A percentile compares a stretch with the other conserved stretches of the same genome.
Conservation (phyloP, 2,113 vertebrate genomes). For the Galemys pyrenaicus region DNA sequence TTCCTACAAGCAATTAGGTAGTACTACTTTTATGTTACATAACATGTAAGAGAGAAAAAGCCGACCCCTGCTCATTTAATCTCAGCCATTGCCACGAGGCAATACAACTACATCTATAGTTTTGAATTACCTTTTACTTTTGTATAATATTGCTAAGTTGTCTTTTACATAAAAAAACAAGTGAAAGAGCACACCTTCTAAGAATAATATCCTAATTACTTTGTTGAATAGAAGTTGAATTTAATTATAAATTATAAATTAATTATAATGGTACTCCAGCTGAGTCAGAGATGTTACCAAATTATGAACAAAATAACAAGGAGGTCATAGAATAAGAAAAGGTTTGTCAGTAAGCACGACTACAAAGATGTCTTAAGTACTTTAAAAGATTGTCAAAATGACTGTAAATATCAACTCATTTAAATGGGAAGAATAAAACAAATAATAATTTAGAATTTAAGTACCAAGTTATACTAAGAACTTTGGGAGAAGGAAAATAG, state of each 20-base stretch:
- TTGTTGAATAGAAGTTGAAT: neutral
- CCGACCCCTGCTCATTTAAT: constrained; percentile 3
- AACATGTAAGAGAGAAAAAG: constrained; percentile 6
- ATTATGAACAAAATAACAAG: neutral
- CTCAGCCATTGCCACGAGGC: neutral
- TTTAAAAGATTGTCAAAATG: neutral
- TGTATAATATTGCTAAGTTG: neutral
- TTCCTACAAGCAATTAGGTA: neutral
- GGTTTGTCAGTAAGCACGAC: neutral
- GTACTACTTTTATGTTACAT: neutral
- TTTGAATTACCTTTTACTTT: neutral
- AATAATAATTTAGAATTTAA: neutral
- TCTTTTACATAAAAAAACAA: neutral
- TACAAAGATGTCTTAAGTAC: neutral
- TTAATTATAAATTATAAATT: neutral
- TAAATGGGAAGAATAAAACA: neutral
- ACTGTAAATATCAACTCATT: neutral
- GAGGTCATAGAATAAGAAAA: neutral
- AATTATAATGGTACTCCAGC: neutral
- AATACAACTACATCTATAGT: neutral
- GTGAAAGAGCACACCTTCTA: neutral
- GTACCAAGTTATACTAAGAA: neutral
- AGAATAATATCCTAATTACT: neutral
- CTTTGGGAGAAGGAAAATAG: too few relatives aligned
- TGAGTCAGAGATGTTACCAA: neutral